A percentile compares a stretch with the other conserved stretches of the same genome.
Evolutionary conservation across 2,113 vertebrate genomes (phyloP).

Genomic region (Alaudala cheleensis): DNA sequence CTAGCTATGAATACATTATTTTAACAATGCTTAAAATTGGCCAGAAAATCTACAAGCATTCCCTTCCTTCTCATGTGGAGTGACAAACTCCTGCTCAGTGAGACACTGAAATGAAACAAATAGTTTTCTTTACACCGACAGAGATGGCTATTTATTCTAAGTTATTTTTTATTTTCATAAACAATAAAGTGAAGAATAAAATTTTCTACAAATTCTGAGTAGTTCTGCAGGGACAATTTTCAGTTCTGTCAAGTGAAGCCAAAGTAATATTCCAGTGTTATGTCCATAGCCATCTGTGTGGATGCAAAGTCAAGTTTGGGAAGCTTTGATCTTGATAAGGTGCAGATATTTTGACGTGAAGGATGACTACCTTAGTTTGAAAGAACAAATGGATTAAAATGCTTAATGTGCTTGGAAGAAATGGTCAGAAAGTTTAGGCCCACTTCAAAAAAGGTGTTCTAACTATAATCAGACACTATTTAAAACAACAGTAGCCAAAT

Average conservation of each 20-base stretch:
- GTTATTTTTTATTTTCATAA: slow-evolving; percentile 62
- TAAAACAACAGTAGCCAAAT: background rate
- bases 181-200: slow-evolving; percentile 57
- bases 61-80: background rate
- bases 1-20: slow-evolving; percentile 38
- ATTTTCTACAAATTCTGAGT: slow-evolving; percentile 54
- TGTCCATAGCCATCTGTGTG: slow-evolving; percentile 65
- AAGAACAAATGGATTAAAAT: slow-evolving; percentile 51
- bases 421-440: background rate
- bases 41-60: slow-evolving; percentile 21
- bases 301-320: slow-evolving; percentile 67
- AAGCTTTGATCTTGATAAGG: slow-evolving; percentile 69
- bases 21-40: slow-evolving; percentile 39
- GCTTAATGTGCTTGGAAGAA: background rate
- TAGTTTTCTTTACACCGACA: slow-evolving; percentile 56
- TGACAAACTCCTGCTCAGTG: slow-evolving; percentile 14
- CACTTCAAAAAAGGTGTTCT: slow-evolving; percentile 16
- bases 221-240: slow-evolving; percentile 69
- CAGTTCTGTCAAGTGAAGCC: slow-evolving; percentile 71
- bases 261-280: slow-evolving; percentile 62
- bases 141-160: slow-evolving; percentile 56
- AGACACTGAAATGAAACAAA: slow-evolving; percentile 24
- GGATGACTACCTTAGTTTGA: slow-evolving; percentile 43
- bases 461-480: background rate
- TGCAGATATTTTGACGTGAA: slow-evolving; percentile 63